Evolutionary conservation across 1,140 invertebrate genomes (phyloP), one percentile per base, ranked within the genome.

Genomic region (Zophobas atratus): DNA sequence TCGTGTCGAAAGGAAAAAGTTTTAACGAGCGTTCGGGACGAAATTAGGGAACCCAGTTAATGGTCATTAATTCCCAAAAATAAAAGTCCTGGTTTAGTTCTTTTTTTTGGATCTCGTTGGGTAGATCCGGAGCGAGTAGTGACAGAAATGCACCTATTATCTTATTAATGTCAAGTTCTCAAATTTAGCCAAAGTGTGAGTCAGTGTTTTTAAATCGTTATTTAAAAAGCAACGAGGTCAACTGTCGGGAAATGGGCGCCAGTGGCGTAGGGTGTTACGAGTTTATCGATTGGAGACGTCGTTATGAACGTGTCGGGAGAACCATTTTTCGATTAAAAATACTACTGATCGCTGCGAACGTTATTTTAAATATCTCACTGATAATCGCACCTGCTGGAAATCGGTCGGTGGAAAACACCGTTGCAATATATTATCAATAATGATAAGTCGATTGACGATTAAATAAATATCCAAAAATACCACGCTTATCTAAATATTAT

Each of bases 121-220:
- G 0, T 20, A 20, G 20, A 20, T 20, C 20, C 20, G 20, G 20
- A 60, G 56, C 38, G 56, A 60, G 34, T 60, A 60, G 38, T 60
- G 38, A 60, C 56, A 35, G 56, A 60, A 60, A 60, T 60, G 35
- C 56, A 57, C 1, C 55, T n/a, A 60, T 38, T 60, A 60, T 6
- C 56, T 60, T 60, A 60, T 60, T 60, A 60, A 39, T 60, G 56
- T 60, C 56, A 60, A 60, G 56, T 60, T 60, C 56, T 60, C 36
- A 60, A 60, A 60, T 60, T 60, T 60, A n/a, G 35, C 56, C 56
- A 60, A 60, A 39, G 3, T 38, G 36, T 60, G 56, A 60, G 56
- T 60, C 56, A 60, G 56, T 60, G 56, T 60, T 60, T 60, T 60
- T 60, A 60, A 60, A 60, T 60, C 32, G 20, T 20, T 20, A 20